phyloP scores from a whole-genome alignment of 2,797 vertebrate genomes.

The Periparus ater region DNA sequence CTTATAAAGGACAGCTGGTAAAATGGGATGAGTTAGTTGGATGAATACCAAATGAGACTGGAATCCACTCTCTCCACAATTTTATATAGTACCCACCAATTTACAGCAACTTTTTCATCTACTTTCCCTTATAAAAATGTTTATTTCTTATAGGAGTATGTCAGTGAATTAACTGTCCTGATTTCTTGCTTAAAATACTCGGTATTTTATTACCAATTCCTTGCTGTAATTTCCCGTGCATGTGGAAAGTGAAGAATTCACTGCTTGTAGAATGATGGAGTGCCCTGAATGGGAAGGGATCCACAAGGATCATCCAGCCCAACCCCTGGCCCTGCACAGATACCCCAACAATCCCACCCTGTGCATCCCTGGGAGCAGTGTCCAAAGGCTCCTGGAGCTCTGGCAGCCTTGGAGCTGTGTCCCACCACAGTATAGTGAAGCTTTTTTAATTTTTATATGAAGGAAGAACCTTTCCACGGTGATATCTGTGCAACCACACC shows the following conservation, averaged over 20 bases:
- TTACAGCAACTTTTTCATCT: not conserved
- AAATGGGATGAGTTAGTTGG: not conserved
- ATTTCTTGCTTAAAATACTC: not conserved
- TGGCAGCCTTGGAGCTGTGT: fast-evolving
- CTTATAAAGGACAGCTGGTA: conserved; percentile 20
- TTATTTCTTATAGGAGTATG: not conserved
- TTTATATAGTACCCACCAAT: not conserved
- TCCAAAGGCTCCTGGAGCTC: not conserved
- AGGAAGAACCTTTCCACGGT: not conserved
- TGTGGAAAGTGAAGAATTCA: not conserved
- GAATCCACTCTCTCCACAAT: not conserved
- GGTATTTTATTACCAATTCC: too few relatives aligned
- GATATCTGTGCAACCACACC: not conserved
- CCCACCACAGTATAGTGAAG: too few relatives aligned
- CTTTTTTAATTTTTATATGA: not conserved
- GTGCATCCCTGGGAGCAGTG: fast-evolving
- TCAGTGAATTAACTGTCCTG: not conserved
- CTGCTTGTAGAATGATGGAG: not conserved
- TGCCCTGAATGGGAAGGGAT: not conserved
- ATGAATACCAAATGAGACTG: conserved; percentile 6
- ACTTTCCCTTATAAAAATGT: not conserved
- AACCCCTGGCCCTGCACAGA: not conserved
- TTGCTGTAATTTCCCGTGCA: not conserved
- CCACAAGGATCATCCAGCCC: not conserved
- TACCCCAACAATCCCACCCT: not conserved